Evolutionary conservation across 2,797 vertebrate species (phyloP).

Genomic region (Phalanger gymnotis): DNA sequence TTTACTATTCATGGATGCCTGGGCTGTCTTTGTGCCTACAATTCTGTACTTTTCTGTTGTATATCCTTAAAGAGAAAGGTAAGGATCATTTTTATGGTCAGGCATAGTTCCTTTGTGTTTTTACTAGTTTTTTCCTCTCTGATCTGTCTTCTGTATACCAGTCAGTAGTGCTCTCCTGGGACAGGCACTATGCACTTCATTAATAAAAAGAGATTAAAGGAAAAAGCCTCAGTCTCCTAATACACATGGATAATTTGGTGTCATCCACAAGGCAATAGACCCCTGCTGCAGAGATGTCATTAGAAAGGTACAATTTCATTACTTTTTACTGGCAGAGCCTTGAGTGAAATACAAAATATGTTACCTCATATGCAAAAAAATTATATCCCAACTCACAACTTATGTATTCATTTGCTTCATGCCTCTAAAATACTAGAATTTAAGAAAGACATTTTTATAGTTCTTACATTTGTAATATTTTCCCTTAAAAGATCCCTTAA

Average conservation of each 20-base stretch:
- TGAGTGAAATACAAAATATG: slow-evolving; percentile 78
- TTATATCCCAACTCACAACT: slow-evolving; percentile 55
- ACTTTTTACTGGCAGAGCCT: slow-evolving; percentile 77
- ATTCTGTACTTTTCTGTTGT: not conserved
- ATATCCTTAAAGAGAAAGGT: slow-evolving; percentile 30
- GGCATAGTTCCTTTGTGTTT: slow-evolving; percentile 67
- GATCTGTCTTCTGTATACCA: slow-evolving; percentile 47
- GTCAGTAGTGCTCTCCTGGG: slow-evolving; percentile 61
- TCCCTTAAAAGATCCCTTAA: slow-evolving; percentile 39
- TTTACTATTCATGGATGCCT: not conserved
- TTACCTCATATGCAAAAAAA: slow-evolving; percentile 73
- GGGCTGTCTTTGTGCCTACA: not conserved
- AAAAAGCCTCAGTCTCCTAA: slow-evolving; percentile 65
- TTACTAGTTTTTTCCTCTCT: slow-evolving; percentile 59
- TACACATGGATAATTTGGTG: slow-evolving; percentile 71
- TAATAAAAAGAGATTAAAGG: slow-evolving; percentile 73
- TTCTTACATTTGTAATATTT: slow-evolving; percentile 47
- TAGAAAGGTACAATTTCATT: slow-evolving; percentile 77
- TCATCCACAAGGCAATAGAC: slow-evolving; percentile 76
- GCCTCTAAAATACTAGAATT: slow-evolving; percentile 60
- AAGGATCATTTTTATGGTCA: slow-evolving; percentile 33
- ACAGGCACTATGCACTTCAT: slow-evolving; percentile 50
- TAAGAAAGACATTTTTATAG: slow-evolving; percentile 62
- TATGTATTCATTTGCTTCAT: slow-evolving; percentile 53
- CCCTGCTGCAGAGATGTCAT: slow-evolving; percentile 72